These are phyloP conservation scores for Lytechinus variegatus DNA, from an alignment of 35 echinoderm and acorn worm species.

Conservation along the genomic window DNA sequence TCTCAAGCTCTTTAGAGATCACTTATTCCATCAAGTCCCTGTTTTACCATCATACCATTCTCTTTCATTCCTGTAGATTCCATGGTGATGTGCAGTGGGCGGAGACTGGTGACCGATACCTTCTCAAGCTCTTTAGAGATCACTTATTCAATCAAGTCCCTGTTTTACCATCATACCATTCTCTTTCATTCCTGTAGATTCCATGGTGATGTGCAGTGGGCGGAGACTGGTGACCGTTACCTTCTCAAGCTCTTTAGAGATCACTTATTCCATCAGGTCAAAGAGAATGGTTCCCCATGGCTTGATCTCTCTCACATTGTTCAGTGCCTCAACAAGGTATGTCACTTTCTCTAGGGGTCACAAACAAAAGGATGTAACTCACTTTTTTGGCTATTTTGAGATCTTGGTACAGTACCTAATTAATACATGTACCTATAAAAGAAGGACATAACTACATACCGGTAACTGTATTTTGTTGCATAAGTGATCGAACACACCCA, in stretches of 20 bases:
- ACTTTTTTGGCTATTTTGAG: too few species aligned
- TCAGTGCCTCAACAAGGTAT: slow-evolving; percentile 96
- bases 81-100: slow-evolving; percentile 89
- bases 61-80: slow-evolving; percentile 60
- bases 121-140: slow-evolving; percentile 93
- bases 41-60: too few species aligned
- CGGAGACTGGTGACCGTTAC: slow-evolving; percentile 97
- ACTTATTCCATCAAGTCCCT: slow-evolving; percentile 91
- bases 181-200: slow-evolving; percentile 59
- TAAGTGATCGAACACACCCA: too few species aligned
- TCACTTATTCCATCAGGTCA: slow-evolving; percentile 96
- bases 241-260: slow-evolving; percentile 94
- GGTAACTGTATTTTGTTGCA: too few species aligned
- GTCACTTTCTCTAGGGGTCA: too few species aligned
- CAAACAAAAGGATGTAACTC: too few species aligned
- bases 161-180: too few species aligned
- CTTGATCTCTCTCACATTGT: slow-evolving; percentile 94
- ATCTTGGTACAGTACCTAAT: too few species aligned
- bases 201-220: slow-evolving; percentile 87
- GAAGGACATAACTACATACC: too few species aligned
- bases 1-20: slow-evolving; percentile 91
- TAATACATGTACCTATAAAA: too few species aligned
- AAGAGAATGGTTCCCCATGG: slow-evolving; percentile 83
- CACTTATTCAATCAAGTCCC: slow-evolving; percentile 92
- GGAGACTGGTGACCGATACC: slow-evolving; percentile 95